Percentiles rank a stretch among this genome's conserved stretches.
Evolutionary conservation across 2,113 vertebrate genomes (phyloP).

Genomic region (Micromys minutus): DNA sequence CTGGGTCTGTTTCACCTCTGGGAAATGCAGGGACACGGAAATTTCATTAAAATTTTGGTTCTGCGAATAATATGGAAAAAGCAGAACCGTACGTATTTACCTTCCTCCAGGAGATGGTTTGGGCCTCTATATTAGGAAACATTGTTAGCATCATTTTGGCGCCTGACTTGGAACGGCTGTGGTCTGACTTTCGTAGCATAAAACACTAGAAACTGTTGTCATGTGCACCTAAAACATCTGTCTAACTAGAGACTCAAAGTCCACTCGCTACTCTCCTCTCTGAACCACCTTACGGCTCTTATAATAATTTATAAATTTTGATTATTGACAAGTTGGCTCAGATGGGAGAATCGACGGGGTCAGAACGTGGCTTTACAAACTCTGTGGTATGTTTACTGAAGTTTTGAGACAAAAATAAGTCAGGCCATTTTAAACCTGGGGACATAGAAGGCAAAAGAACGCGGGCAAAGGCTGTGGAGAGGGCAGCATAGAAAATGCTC

Average conservation of each 20-base stretch:
- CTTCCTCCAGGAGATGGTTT: constrained; percentile 3
- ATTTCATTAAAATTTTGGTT: constrained; percentile 30
- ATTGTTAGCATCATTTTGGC: constrained; percentile 29
- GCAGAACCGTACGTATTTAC: neutral
- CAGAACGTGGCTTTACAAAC: neutral
- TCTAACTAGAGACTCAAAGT: neutral
- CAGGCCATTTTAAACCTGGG: neutral
- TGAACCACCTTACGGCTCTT: neutral
- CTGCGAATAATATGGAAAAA: constrained; percentile 19
- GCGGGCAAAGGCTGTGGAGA: neutral
- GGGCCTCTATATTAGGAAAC: neutral
- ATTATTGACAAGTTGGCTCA: neutral
- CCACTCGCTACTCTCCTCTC: neutral
- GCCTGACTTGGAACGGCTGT: neutral
- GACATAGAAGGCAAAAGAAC: neutral
- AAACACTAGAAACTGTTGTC: neutral
- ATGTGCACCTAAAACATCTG: neutral
- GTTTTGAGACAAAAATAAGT: neutral
- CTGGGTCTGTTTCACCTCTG: neutral
- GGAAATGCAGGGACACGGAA: constrained; percentile 31
- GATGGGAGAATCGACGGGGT: neutral
- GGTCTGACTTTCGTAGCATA: neutral
- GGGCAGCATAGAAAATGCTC: neutral
- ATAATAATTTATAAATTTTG: neutral
- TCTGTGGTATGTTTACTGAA: neutral